Evolutionary conservation across 1,140 invertebrate species (phyloP), one percentile per base, ranked within the genome.

Genomic region (Drosophila grimshawi): DNA sequence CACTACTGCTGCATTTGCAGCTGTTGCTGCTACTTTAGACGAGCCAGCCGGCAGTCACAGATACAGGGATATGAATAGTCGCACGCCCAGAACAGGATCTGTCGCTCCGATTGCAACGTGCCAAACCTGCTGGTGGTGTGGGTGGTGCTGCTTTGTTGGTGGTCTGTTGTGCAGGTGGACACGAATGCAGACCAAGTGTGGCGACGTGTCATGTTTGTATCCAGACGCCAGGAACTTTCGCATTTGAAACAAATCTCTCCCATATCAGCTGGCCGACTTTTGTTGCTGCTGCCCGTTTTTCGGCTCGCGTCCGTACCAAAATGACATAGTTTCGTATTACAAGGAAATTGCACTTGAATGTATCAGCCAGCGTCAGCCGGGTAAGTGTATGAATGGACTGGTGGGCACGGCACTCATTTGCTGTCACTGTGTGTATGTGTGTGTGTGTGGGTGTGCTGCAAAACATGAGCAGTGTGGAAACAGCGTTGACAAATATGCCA

Each of bases 251-350:
- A 48, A 53, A 51, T 66, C 41, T 43, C 55, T 19, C 29, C 52
- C 49, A 53, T 64, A 65, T 46, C 57, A 19, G 11, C 49, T 66
- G 66, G 61, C 29, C 8, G 45, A 57, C 52, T 41, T 43, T 45
- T 41, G 27, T 7, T 60, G 43, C 37, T 69, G 80, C 30, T 52
- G 30, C n/a, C 72, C 61, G 63, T 33, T 65, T 67, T 72, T 78
- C 60, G 64, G 70, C 62, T 62, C 57, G 71, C 72, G 63, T 85
- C 77, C 67, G 77, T 89, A 76, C 63, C 80, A 59, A 85, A 89
- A 85, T 89, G 85, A 83, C 74, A 88, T 90, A 85, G 85, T 89
- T 89, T 89, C 85, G 78, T 62, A 89, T 89, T 89, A 85, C 85
- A 79, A 80, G 81, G 75, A 89, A 89, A 89, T 89, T 89, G 85